Base-by-base conservation (phyloP, 2,888 invertebrate species). In the Tenthredo distinguenda region DNA sequence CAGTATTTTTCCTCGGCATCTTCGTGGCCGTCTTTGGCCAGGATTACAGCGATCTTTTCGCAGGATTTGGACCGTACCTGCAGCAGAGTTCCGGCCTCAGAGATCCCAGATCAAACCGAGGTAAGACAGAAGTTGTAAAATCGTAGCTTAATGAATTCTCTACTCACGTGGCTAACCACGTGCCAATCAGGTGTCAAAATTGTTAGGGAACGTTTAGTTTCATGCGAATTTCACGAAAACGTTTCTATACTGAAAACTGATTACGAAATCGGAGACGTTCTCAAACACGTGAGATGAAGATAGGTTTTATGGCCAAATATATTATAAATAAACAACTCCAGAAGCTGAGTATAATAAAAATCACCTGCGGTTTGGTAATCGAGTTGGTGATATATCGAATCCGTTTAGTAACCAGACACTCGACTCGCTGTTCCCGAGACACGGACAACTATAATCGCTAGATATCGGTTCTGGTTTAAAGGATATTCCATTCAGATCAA, bases 71-170 rank as follows among this genome's bases (percentile, higher is more conserved):
- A 37, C 91, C 92, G 1, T 92, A 92, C 87, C 85, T 91, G 21
- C 91, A 89, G 84, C 43, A 43, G 21, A 85, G 87, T 50, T 86
- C 90, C 21, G 88, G 90, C 58, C 90, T 91, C 88, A 90, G 92
- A 86, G 92, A 93, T 88, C 90, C 93, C n/a, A 89, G 93, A 88
- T 91, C 93, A 40, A 93, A 93, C 87, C 92, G 91, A 85, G 93
- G 93, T 93, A 21, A 81, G 62, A 58, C n/a, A 58, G 58, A 26
- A 31, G 10, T 26, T 65, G 31, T 4, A 65, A 65, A 65, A 65
- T 65, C 10, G 65, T 26, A 26, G 7, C 12, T 26, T 21, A 0
- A 65, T 3, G 15, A 1, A 31, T 65, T 65, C 12, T 12, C 21
- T 26, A 2, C 9, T 65, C 31, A 26, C 15, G 26, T 12, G 12